Conservation (phyloP, 2,113 vertebrate genomes). For the Sturnus vulgaris region DNA sequence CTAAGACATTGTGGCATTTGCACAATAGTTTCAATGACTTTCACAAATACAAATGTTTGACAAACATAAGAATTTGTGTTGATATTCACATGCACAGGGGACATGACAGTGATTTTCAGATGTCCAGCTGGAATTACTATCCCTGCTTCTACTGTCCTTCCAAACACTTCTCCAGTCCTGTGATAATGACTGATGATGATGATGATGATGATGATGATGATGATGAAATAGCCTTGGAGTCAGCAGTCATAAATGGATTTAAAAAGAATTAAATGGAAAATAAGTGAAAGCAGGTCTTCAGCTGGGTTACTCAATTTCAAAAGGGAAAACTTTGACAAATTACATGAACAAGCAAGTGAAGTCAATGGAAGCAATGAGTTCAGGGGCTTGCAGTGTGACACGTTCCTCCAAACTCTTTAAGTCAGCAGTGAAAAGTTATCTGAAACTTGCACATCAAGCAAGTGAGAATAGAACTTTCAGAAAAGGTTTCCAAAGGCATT, state of each 20-base stretch:
- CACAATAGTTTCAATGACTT: neutral
- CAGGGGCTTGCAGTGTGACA: neutral
- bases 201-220: no score
- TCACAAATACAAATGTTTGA: neutral
- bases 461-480: slow-evolving; percentile 40
- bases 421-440: slow-evolving; percentile 49
- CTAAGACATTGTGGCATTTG: neutral
- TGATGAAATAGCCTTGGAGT: neutral
- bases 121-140: neutral
- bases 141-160: neutral
- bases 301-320: neutral
- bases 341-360: slow-evolving; percentile 1
- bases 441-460: slow-evolving; percentile 53
- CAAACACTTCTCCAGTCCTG: neutral
- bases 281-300: neutral
- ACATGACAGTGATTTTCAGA: neutral
- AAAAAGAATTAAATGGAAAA: neutral
- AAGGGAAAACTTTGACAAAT: slow-evolving; percentile 24
- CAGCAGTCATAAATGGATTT: neutral
- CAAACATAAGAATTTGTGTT: neutral
- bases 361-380: slow-evolving; percentile 22
- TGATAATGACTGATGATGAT: neutral
- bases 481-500: slow-evolving; percentile 48
- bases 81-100: neutral
- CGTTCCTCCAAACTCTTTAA: slow-evolving; percentile 40